Evolutionary conservation across 2,888 invertebrate species (phyloP), one percentile per base, ranked within the genome.

Genomic region (Phoenoteleia sp.): DNA sequence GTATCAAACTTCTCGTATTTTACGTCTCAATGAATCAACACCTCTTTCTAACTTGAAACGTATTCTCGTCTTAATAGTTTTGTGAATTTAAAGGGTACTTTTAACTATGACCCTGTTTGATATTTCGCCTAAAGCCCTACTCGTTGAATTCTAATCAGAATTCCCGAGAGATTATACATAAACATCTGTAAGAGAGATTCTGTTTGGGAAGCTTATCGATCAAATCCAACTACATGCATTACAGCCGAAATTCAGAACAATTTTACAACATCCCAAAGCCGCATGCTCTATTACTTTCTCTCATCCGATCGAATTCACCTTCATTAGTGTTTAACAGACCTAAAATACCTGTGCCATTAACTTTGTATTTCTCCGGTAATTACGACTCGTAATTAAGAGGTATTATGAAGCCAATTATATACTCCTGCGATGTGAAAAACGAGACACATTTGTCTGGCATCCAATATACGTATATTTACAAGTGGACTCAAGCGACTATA

Each of bases 121-220:
- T 67, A 76, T 76, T 76, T 67, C 58, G 49, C 58, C 36, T 67
- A 58, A 17, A 56, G 27, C 33, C 33, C 58, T 25, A 27, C 67
- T 76, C 67, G 67, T 76, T 76, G 76, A 76, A 76, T 67, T 76
- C 66, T 76, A 67, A 76, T 76, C 67, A 76, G 49, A 67, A 76
- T 67, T 56, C 76, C 66, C 19, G 25, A 21, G 76, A 66, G 76
- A 76, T 76, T 76, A 66, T 76, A 76, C 60, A 67, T 77, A 77
- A 77, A 77, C 67, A 45, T 77, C 49, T 77, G 76, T 60, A 77
- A 77, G 67, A 77, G 67, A 77, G 47, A 64, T 39, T 19, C 25
- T 47, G 76, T 66, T 76, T 45, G 76, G 5, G 21, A 21, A 23
- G 9, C 60, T n/a, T 36, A 77, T 77, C 67, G 76, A 77, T 77